These are phyloP conservation scores for Ypsolopha scabrella DNA, from an alignment of 2,888 invertebrate genomes.

Conservation along the genomic window DNA sequence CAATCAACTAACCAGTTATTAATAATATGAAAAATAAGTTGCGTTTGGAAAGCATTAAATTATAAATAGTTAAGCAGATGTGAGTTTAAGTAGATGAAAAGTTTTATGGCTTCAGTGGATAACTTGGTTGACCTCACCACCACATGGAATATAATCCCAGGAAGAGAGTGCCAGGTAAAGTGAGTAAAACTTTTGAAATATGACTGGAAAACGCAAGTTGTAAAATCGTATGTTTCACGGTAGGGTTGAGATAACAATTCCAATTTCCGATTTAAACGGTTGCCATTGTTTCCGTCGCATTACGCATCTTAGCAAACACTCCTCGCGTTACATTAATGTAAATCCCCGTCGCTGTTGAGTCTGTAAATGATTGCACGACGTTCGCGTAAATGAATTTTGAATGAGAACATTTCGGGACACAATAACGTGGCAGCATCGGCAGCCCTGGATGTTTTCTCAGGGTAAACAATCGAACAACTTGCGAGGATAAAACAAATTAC, in stretches of 20 bases:
- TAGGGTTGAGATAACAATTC: too few species aligned
- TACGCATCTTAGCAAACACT: too few species aligned
- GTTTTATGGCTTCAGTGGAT: too few species aligned
- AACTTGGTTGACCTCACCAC: too few species aligned
- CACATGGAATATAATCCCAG: too few species aligned
- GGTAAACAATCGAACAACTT: constrained; percentile 51
- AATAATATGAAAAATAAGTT: constrained; percentile 29
- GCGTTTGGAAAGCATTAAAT: constrained; percentile 1
- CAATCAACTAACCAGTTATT: constrained; percentile 59
- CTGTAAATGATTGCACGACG: constrained; percentile 42
- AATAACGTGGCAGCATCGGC: constrained; percentile 22
- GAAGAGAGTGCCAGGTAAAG: too few species aligned
- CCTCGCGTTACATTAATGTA: neutral
- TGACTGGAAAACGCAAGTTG: too few species aligned
- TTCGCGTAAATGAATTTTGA: constrained; percentile 53
- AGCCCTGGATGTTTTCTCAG: constrained; percentile 43
- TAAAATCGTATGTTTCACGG: too few species aligned
- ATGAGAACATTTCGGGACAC: constrained; percentile 39
- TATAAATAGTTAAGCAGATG: constrained; percentile 11
- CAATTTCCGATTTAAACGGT: too few species aligned
- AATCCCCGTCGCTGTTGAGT: constrained; percentile 22
- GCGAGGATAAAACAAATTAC: constrained; percentile 58
- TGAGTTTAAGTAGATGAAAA: constrained; percentile 14
- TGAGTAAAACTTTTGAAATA: too few species aligned
- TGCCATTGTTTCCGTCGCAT: too few species aligned